phyloP scores from a whole-genome alignment of 2,113 vertebrate genomes.

The Lanius ludovicianus region DNA sequence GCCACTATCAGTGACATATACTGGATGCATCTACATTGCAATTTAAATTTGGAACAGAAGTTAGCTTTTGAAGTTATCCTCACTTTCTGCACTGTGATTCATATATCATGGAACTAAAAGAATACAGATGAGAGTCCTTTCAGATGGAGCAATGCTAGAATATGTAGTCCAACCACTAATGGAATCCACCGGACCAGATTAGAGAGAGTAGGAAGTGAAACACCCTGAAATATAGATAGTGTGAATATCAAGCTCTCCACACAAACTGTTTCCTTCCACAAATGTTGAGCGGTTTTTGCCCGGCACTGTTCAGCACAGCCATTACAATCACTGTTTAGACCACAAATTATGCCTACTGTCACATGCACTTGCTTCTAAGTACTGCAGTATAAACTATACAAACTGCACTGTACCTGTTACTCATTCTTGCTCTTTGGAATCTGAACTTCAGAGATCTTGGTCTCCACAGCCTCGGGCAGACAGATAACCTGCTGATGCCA shows the following conservation, averaged over 20 bases:
- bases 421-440: background rate
- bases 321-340: background rate
- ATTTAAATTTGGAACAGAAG: background rate
- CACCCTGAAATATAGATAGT: background rate
- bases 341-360: constrained; percentile 8
- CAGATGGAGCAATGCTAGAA: background rate
- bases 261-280: constrained; percentile 36
- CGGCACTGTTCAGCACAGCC: background rate
- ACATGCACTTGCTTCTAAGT: background rate
- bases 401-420: background rate
- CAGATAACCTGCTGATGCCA: background rate
- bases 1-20: background rate
- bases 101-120: background rate
- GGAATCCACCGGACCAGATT: background rate
- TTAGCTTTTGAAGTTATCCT: background rate
- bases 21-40: background rate
- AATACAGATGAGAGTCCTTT: background rate
- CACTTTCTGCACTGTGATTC: background rate
- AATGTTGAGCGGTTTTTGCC: background rate
- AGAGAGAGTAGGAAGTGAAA: background rate
- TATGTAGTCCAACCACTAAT: constrained; percentile 30
- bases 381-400: background rate
- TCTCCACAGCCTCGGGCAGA: background rate
- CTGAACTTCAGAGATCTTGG: background rate
- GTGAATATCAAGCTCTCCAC: background rate